Evolutionary conservation across 2,888 invertebrate genomes (phyloP), one percentile per base, ranked within the genome.

Genomic region (Therioaphis trifolii): DNA sequence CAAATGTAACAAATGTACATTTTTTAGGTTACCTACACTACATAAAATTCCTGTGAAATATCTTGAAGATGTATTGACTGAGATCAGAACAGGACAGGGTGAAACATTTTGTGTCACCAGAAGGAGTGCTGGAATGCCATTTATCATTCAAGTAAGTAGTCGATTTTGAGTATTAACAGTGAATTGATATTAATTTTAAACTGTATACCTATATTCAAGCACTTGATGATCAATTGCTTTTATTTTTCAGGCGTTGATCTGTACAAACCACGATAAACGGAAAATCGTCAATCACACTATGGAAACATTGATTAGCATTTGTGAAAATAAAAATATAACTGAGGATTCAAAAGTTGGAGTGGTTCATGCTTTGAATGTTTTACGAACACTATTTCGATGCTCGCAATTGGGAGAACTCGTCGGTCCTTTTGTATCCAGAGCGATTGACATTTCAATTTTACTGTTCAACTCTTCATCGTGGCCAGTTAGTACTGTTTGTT

Each of bases 71-170:
- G 90, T 93, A 15, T 87, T 94, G 82, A 86, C 88, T 1, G 89
- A 91, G n/a, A 91, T 94, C 14, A 89, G 90, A 0, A 90, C 90
- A 2, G 89, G 89, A 4, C 88, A 89, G 86, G 89, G 88, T 71
- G 87, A 89, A 1, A 91, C 92, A 87, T 89, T 95, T 18, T 95
- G 94, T 87, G 91, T 95, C 7, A 98, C 98, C 0, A 90, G 98
- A 29, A 90, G 98, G 85, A 97, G 97, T 88, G 98, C 97, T 15
- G 99, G 98, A 0, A 91, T 99, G 80, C 98, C 98, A 0, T 98
- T 95, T 88, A 94, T 97, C 91, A 92, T 96, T 86, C 94, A 95
- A 91, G 94, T 94, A 75, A 40, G 21, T 21, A 55, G 15, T n/a
- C n/a, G n/a, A n/a, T 43, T 58, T 63, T 43, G 5, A 46, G 29